Evolutionary conservation across 2,113 vertebrate genomes (phyloP).

Genomic region (Garra rufa): DNA sequence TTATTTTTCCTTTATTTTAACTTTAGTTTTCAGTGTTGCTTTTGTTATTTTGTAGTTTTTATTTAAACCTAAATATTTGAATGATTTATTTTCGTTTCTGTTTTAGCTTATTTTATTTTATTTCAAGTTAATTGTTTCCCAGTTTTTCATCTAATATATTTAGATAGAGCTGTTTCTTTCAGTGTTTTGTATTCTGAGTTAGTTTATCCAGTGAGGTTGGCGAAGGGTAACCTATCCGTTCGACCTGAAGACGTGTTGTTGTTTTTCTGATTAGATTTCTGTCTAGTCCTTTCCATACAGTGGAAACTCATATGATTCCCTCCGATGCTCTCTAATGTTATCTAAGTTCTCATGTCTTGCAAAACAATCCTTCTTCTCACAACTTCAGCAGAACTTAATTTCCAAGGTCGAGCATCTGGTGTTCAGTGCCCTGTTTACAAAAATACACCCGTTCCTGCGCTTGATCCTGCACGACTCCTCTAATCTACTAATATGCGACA

Average conservation of each 20-base stretch:
- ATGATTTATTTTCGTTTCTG: too few species aligned
- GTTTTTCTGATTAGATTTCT: neutral
- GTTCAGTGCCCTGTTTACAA: constrained; percentile 20
- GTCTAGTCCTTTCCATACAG: neutral
- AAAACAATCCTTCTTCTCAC: constrained; percentile 28
- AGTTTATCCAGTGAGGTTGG: rapidly evolving
- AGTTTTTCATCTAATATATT: too few species aligned
- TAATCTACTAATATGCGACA: constrained; percentile 39
- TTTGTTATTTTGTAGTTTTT: neutral
- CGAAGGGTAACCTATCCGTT: neutral
- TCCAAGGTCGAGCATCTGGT: neutral
- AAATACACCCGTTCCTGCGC: neutral
- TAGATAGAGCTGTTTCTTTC: too few species aligned
- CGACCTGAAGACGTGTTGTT: neutral
- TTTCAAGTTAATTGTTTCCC: too few species aligned
- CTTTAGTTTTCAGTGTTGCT: too few species aligned
- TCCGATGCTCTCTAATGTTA: neutral
- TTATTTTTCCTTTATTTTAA: too few species aligned
- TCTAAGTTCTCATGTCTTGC: neutral
- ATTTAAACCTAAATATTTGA: too few species aligned
- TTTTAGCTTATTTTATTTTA: too few species aligned
- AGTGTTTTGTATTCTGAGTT: neutral
- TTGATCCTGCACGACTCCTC: constrained; percentile 3
- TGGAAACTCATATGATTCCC: neutral
- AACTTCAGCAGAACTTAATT: neutral